Evolutionary conservation across 2,113 vertebrate species (phyloP).

Genomic region (Natator depressus): DNA sequence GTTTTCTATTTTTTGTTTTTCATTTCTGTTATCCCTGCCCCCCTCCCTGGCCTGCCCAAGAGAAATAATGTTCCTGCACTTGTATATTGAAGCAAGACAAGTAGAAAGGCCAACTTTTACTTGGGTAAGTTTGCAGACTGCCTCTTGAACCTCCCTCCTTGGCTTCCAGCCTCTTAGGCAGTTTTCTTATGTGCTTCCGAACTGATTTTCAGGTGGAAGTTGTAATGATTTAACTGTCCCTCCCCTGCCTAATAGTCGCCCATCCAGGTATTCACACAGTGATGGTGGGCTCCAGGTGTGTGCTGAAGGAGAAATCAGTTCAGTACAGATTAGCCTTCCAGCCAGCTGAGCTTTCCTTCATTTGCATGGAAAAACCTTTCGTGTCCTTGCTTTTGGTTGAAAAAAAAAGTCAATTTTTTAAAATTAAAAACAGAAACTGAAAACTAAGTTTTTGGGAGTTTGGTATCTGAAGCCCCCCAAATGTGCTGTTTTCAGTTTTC

Average conservation of each 20-base stretch:
- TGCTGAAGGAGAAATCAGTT: neutral
- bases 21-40: accelerated
- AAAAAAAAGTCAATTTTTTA: neutral
- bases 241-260: neutral
- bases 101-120: neutral
- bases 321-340: neutral
- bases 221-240: neutral
- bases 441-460: neutral
- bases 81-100: accelerated
- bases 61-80: neutral
- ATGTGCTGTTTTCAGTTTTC: neutral
- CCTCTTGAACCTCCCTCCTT: neutral
- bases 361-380: neutral
- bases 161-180: neutral
- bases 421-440: neutral
- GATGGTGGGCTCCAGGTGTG: neutral
- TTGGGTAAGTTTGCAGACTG: neutral
- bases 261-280: too few relatives aligned
- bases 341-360: neutral
- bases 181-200: neutral
- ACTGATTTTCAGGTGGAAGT: neutral
- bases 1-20: neutral
- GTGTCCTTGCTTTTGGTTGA: neutral
- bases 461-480: neutral
- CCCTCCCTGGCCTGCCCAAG: too few relatives aligned